Conservation (phyloP, 2,113 vertebrate species). For the Andinoacara biseriatus region DNA sequence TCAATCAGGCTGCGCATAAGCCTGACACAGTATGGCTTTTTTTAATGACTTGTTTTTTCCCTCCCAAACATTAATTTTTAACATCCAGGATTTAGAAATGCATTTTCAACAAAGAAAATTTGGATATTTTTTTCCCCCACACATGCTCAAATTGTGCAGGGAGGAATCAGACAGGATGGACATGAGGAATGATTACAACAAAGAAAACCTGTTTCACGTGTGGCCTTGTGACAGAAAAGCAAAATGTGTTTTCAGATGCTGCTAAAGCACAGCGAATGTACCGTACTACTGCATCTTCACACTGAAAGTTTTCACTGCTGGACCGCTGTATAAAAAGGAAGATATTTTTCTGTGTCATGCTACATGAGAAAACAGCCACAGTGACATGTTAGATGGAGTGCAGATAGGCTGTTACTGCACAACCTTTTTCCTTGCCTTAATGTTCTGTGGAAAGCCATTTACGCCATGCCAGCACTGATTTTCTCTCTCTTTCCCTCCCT, state of each 20-base stretch:
- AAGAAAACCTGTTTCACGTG: background rate
- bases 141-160: background rate
- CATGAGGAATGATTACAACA: no score
- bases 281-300: background rate
- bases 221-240: background rate
- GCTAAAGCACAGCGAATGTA: background rate
- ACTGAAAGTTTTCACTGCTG: background rate
- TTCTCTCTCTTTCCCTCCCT: background rate
- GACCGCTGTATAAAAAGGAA: background rate
- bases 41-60: background rate
- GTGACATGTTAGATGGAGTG: background rate
- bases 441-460: background rate
- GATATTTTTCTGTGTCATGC: background rate
- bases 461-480: background rate
- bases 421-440: background rate
- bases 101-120: background rate
- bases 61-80: background rate
- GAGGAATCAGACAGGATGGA: background rate
- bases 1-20: background rate
- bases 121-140: no score
- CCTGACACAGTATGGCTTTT: background rate
- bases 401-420: background rate
- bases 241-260: background rate
- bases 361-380: background rate
- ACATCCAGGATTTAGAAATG: background rate